Evolutionary conservation across 2,797 vertebrate genomes (phyloP), one percentile per base, ranked within the genome.

Genomic region (Geotrypetes seraphini): DNA sequence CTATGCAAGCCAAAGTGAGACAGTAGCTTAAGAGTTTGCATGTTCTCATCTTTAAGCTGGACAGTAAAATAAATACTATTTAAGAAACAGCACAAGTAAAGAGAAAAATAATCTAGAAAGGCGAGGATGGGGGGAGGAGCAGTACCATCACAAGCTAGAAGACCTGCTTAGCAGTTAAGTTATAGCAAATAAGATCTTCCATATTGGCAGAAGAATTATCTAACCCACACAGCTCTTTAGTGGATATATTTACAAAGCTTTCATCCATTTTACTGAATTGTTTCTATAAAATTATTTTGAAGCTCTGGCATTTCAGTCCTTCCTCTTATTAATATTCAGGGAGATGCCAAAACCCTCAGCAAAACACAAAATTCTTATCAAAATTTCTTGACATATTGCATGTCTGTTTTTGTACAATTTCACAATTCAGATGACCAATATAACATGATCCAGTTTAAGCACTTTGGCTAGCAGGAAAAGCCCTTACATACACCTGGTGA

Each of bases 371-470:
- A 75, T 75, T 62, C 47, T 74, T 75, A 75, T 75, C 73, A 79
- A 83, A 79, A 75, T 75, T 69, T 69, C 71, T 75, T 58, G 62
- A 74, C 67, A 73, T 60, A 76, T 70, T 73, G 73, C 66, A n/a
- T n/a, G n/a, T 74, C 75, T 62, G 71, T 69, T 70, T 74, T 75
- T 81, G 66, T 77, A 79, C 76, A 78, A 77, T 63, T n/a, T 50
- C 68, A 76, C 74, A 81, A 77, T 73, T 79, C 73, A 68, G 69
- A 75, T 69, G 76, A 79, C 71, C 78, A 84, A 71, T 75, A 71
- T 75, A 78, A 78, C 70, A 80, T 76, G 79, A 82, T 81, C 77
- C 75, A 67, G 66, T 80, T 79, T 75, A 80, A 76, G 66, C 74
- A 66, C 68, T 73, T 78, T 73, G n/a, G 72, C 79, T 78, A 81